These are phyloP conservation scores for Conops quadrifasciatus DNA, from an alignment of 2,888 invertebrate species.

Conservation along the genomic window DNA sequence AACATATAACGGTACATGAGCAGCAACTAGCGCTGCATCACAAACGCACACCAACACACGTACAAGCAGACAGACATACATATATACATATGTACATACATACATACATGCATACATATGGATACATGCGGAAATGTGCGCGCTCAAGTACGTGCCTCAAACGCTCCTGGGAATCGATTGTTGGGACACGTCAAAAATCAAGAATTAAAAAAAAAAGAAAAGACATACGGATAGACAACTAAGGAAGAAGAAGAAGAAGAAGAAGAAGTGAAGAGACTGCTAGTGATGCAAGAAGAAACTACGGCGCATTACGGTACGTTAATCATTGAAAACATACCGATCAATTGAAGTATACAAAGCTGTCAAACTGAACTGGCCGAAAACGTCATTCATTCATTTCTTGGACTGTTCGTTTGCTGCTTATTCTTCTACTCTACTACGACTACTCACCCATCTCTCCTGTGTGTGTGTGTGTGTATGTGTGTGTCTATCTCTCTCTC, in stretches of 20 bases:
- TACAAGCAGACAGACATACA: neutral
- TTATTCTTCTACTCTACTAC: neutral
- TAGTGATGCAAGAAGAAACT: neutral
- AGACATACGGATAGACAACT: neutral
- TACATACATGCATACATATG: too few relatives aligned
- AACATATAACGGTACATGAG: too few relatives aligned
- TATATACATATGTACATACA: neutral
- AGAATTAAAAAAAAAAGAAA: neutral
- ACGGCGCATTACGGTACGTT: neutral
- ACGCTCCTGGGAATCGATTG: neutral
- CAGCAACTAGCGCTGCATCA: too few relatives aligned
- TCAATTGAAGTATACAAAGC: constrained; percentile 36
- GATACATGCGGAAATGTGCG: too few relatives aligned
- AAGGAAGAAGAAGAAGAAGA: neutral
- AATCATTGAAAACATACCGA: neutral
- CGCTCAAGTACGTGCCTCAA: constrained; percentile 10
- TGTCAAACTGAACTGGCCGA: constrained; percentile 47
- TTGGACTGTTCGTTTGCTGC: constrained; percentile 15
- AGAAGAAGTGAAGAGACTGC: neutral
- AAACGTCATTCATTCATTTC: constrained; percentile 48
- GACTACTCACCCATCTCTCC: too few relatives aligned
- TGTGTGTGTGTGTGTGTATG: too few relatives aligned
- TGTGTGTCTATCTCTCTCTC: too few relatives aligned
- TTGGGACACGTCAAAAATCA: neutral
- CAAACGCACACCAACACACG: too few relatives aligned